Evolutionary conservation across 2,797 vertebrate genomes (phyloP).

Genomic region (Falco berigora): DNA sequence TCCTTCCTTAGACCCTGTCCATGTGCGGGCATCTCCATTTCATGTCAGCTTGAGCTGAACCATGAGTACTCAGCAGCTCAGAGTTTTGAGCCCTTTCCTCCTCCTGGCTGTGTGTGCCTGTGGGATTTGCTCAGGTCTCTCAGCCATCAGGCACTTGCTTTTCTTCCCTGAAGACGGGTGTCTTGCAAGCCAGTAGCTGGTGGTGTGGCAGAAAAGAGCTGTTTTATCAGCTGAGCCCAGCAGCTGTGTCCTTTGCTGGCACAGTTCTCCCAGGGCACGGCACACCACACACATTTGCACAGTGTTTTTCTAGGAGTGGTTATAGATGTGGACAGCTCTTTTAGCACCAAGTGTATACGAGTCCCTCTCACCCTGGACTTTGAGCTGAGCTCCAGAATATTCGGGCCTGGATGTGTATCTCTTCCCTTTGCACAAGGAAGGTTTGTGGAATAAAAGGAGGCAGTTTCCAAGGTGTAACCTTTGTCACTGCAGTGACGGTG

Average conservation of each 20-base stretch:
- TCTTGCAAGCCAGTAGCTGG: background rate
- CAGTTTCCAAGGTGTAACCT: background rate
- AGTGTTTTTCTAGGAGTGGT: background rate
- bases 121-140: background rate
- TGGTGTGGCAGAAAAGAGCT: background rate
- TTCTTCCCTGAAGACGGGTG: background rate
- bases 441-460: background rate
- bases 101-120: background rate
- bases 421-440: background rate
- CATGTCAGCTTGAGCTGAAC: background rate
- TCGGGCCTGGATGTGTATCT: background rate
- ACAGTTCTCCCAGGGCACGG: background rate
- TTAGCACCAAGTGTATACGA: background rate
- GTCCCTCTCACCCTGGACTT: background rate
- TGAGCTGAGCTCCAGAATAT: background rate
- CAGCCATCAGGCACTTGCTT: background rate
- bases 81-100: background rate
- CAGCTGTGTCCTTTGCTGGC: background rate
- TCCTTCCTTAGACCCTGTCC: background rate
- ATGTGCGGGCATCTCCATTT: background rate
- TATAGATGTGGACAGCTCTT: background rate
- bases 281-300: background rate
- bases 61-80: background rate
- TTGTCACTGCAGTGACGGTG: background rate
- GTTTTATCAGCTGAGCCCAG: background rate